Evolutionary conservation across 53 echinoderm and acorn worm species (phyloP).

Genomic region (Holothuria scabra): DNA sequence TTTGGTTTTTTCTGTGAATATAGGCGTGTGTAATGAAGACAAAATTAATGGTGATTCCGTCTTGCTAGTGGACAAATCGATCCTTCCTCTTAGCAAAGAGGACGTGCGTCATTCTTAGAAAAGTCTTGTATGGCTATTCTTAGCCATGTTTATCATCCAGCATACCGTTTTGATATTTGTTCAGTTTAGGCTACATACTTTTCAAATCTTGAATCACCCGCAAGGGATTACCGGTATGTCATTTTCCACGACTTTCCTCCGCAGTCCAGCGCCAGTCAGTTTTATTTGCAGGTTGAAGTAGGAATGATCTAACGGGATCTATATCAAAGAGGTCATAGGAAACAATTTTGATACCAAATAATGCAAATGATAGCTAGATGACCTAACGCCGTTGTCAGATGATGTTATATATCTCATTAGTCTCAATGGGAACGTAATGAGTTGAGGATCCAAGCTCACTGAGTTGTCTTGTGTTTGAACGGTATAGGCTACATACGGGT

Average conservation of each 20-base stretch:
- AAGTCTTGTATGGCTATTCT: no score
- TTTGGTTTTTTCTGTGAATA: background rate
- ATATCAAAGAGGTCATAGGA: slow-evolving; percentile 1
- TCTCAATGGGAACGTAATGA: no score
- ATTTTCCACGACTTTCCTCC: slow-evolving; percentile 5
- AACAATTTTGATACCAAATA: no score
- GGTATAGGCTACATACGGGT: no score
- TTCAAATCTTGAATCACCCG: slow-evolving; percentile 25
- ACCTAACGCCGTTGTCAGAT: no score
- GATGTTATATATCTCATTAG: no score
- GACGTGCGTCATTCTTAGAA: no score
- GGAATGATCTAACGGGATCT: background rate
- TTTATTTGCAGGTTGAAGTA: background rate
- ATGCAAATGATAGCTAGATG: no score
- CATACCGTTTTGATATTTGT: no score
- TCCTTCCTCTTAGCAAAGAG: background rate
- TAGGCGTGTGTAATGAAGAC: background rate
- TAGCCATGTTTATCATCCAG: no score
- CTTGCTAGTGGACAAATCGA: slow-evolving; percentile 24
- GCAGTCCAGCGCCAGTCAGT: background rate
- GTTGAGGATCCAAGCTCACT: no score
- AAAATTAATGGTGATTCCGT: slow-evolving; percentile 18
- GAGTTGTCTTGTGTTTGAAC: no score
- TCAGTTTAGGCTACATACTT: slow-evolving; percentile 6
- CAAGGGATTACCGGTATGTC: slow-evolving; percentile 27